Conservation (phyloP, 2,888 invertebrate species). For the Ochropacha duplaris region DNA sequence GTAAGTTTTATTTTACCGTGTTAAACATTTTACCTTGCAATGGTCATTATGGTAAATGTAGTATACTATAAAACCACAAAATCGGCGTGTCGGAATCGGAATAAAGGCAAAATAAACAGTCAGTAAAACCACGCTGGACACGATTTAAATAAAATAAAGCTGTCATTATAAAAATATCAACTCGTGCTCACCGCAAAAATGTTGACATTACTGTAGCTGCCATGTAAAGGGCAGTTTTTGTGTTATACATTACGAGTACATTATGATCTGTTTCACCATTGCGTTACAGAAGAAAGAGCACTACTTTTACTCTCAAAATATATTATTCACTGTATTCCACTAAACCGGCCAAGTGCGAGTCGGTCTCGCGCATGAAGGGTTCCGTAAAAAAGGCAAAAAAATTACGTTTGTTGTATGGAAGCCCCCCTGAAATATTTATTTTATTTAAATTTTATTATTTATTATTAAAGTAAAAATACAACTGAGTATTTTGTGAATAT, state of each 20-base stretch:
- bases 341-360: too few species aligned
- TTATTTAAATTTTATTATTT: too few species aligned
- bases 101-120: slow-evolving; percentile 81
- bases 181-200: slow-evolving; percentile 21
- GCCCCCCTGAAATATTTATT: too few species aligned
- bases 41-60: slow-evolving; percentile 80
- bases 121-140: slow-evolving; percentile 59
- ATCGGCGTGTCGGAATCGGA: slow-evolving; percentile 79
- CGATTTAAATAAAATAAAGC: slow-evolving; percentile 59
- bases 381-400: too few species aligned
- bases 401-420: too few species aligned
- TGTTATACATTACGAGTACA: too few species aligned
- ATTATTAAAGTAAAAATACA: too few species aligned
- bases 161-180: slow-evolving; percentile 67
- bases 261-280: background rate
- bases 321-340: too few species aligned
- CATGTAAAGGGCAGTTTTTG: background rate
- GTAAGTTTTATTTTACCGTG: slow-evolving; percentile 51
- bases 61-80: slow-evolving; percentile 80
- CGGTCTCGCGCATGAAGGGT: too few species aligned
- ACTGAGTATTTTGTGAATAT: too few species aligned
- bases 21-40: slow-evolving; percentile 59
- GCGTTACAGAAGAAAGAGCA: background rate
- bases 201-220: slow-evolving; percentile 8
- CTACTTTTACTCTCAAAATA: too few species aligned